These are phyloP conservation scores for Brienomyrus brachyistius DNA, from an alignment of 2,113 vertebrate species.

Conservation along the genomic window DNA sequence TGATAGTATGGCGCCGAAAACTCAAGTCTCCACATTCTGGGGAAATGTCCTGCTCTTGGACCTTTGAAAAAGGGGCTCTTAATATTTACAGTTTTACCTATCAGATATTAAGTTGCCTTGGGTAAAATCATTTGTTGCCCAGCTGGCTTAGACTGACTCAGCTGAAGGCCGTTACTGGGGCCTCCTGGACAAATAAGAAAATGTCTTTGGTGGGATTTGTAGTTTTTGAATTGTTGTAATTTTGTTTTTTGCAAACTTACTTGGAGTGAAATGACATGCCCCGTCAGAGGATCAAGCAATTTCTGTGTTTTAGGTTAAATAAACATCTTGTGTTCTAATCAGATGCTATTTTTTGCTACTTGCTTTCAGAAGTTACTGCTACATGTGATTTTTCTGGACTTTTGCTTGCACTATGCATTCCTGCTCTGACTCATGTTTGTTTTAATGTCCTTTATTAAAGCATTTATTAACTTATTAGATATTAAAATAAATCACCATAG, in stretches of 20 bases:
- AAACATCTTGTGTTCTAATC: not conserved
- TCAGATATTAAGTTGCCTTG: not conserved
- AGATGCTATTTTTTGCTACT: not conserved
- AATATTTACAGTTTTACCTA: not conserved
- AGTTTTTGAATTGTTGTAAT: not conserved
- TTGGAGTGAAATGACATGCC: not conserved
- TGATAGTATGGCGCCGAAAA: not conserved
- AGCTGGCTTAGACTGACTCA: not conserved
- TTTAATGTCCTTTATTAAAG: not conserved
- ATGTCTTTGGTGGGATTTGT: not conserved
- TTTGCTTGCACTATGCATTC: not conserved
- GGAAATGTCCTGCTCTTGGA: not conserved
- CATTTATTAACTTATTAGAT: not conserved
- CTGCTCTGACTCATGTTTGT: not conserved
- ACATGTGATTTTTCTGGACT: not conserved
- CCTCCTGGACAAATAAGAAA: not conserved
- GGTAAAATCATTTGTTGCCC: not conserved
- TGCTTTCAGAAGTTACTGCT: not conserved
- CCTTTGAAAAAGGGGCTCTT: not conserved
- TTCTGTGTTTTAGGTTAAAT: not conserved
- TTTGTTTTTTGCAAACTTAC: not conserved
- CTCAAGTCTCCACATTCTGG: not conserved
- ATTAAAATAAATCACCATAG: not conserved
- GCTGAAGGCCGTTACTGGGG: not conserved
- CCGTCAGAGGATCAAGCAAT: not conserved